Evolutionary conservation across 2,797 vertebrate genomes (phyloP).

Genomic region (Mycteria americana): DNA sequence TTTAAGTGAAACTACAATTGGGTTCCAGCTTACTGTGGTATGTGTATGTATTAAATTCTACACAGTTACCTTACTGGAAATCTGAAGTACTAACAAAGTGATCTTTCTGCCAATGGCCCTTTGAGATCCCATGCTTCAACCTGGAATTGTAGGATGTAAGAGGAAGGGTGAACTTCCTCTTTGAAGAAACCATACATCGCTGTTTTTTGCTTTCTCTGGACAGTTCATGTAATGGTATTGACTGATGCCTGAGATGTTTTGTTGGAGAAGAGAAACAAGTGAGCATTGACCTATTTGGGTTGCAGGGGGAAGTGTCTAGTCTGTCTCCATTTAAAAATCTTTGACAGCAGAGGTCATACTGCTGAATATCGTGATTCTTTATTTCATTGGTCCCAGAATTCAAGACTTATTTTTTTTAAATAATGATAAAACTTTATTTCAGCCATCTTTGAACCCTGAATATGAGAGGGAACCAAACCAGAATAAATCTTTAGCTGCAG

Average conservation of each 20-base stretch:
- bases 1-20: background rate
- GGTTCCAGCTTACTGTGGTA: background rate
- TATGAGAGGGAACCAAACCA: conserved; percentile 77
- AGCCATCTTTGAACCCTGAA: conserved; percentile 83
- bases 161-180: background rate
- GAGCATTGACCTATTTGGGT: background rate
- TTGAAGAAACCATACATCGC: background rate
- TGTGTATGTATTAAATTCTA: background rate
- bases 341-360: background rate
- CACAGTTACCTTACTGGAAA: background rate
- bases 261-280: background rate
- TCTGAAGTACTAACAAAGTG: background rate
- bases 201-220: background rate
- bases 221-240: background rate
- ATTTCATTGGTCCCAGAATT: background rate
- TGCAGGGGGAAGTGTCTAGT: background rate
- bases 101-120: background rate
- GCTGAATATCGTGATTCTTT: background rate
- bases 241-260: background rate
- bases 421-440: conserved; percentile 13
- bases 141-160: background rate
- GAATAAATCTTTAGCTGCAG: conserved; percentile 76
- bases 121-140: background rate
- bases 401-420: background rate
- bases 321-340: background rate